Evolutionary conservation across 2,797 vertebrate species (phyloP), one percentile per base, ranked within the genome.

Genomic region (Enoplosus armatus): DNA sequence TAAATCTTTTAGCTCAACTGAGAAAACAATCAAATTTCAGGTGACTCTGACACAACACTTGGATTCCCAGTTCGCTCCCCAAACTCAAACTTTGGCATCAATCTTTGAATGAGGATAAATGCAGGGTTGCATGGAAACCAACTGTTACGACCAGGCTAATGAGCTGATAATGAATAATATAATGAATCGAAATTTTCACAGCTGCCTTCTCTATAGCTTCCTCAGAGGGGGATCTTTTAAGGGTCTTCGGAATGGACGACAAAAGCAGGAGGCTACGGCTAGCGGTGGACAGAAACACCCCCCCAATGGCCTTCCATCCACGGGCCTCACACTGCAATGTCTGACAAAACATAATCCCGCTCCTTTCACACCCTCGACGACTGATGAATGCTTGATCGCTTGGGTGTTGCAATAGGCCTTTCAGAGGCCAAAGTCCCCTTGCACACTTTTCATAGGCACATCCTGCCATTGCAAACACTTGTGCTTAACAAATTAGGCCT

Each of bases 401-500:
- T 96, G 96, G 96, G 95, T 96, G 96, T 95, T 95, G 95, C 95
- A 95, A 95, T 94, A 92, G 80, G 94, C 92, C 95, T 96, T 97
- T 97, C 95, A 97, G 89, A 85, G 92, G 92, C 85, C 95, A 95
- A 96, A 96, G 94, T 83, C 87, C 93, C 94, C 94, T 88, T 90
- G 94, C 94, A 95, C 85, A 91, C 87, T 88, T 79, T 91, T 87
- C 80, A 91, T 81, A 65, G 83, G 72, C 89, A 95, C 94, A 95
- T 93, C 95, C 96, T 97, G 96, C 95, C 95, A 95, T 69, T 86
- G 94, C 95, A 96, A 96, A 97, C 96, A 96, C 96, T 97, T 96
- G 95, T 96, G 96, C 95, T 95, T 96, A 96, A 96, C 96, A 97
- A 97, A 98, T 96, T 95, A 96, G 96, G 51, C 94, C 95, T 97